Conservation (phyloP, 1,140 invertebrate genomes). For the Plectrocnemia conspersa region DNA sequence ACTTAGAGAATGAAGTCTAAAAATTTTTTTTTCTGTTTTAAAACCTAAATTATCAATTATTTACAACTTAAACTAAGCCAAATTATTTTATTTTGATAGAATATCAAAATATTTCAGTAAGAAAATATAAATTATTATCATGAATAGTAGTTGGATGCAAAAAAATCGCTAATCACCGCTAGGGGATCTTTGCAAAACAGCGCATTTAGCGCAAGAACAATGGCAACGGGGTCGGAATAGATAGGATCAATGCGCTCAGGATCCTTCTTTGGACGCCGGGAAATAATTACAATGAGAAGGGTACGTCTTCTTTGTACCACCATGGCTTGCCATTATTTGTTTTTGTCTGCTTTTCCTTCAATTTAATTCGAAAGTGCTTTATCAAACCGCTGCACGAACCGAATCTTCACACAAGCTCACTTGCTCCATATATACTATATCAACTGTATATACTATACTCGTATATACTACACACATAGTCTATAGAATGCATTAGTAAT, state of each 20-base stretch:
- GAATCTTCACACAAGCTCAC: not conserved
- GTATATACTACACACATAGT: not conserved
- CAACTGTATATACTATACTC: not conserved
- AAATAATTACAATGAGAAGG: not conserved
- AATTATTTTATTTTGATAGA: no score
- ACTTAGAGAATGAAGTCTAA: no score
- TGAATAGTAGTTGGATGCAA: not conserved
- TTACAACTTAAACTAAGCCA: not conserved
- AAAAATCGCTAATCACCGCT: not conserved
- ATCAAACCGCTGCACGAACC: no score
- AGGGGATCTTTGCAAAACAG: not conserved
- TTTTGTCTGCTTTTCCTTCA: not conserved
- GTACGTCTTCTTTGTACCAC: not conserved
- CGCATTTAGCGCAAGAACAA: not conserved
- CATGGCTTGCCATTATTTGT: not conserved
- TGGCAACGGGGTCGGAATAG: slow-evolving; percentile 3
- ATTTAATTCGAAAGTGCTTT: slow-evolving; percentile 1
- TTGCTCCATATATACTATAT: not conserved
- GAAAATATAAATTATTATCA: not conserved
- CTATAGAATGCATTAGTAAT: not conserved
- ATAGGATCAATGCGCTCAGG: slow-evolving; percentile 6
- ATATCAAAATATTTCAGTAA: not conserved
- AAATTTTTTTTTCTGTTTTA: not conserved
- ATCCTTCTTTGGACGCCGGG: not conserved
- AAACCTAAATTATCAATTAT: not conserved